These are phyloP conservation scores for Apantesis nais DNA, from an alignment of 2,888 invertebrate genomes.

Conservation along the genomic window DNA sequence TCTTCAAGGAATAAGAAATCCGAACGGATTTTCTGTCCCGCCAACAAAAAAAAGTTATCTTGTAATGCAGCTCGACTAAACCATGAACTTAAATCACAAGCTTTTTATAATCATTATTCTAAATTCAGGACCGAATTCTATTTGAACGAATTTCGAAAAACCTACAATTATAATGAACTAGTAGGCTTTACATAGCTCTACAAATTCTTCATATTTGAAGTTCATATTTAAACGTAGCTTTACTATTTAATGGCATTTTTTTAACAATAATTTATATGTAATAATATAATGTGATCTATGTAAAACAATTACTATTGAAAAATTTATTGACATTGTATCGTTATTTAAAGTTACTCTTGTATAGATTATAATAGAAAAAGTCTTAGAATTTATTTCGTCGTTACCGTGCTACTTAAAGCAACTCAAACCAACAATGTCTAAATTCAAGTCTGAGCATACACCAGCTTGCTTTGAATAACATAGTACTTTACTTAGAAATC, in stretches of 20 bases:
- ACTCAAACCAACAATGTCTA: slow-evolving; percentile 8
- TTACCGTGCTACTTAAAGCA: neutral
- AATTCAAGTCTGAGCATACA: slow-evolving; percentile 15
- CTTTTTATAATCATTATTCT: no score
- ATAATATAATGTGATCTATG: no score
- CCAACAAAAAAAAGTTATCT: no score
- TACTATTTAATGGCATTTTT: neutral
- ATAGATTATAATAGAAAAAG: neutral
- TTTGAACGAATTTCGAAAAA: no score
- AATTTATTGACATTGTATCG: neutral
- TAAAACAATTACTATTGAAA: neutral
- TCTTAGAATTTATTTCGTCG: neutral
- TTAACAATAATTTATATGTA: no score
- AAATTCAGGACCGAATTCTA: no score
- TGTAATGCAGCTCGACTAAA: no score
- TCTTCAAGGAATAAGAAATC: no score
- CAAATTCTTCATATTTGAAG: neutral
- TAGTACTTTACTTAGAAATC: slow-evolving; percentile 18
- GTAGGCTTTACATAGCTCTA: neutral
- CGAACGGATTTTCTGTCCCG: no score
- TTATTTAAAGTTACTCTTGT: neutral
- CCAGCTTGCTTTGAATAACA: slow-evolving; percentile 21
- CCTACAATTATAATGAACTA: neutral
- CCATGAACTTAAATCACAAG: no score
- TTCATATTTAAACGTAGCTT: neutral